Evolutionary conservation across 2,888 invertebrate genomes (phyloP).

Genomic region (Caenorhabditis sp.): DNA sequence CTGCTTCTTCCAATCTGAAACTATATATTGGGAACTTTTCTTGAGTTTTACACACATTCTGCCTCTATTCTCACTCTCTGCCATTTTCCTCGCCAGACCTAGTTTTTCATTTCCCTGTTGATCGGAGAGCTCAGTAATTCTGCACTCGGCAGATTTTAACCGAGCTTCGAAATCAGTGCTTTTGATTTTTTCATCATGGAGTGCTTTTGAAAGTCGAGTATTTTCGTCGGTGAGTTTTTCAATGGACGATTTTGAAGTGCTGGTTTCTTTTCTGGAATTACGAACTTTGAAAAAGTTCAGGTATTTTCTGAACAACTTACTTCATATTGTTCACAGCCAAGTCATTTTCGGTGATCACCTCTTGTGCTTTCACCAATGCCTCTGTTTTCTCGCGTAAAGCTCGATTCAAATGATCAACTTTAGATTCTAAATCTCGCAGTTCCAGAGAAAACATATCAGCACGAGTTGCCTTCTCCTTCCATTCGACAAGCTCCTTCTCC

Average conservation of each 20-base stretch:
- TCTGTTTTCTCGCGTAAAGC: slow-evolving; percentile 59
- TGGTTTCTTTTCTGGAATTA: slow-evolving; percentile 34
- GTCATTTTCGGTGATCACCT: slow-evolving; percentile 63
- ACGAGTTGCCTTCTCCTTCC: slow-evolving; percentile 50
- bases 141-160: slow-evolving; percentile 41
- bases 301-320: background rate
- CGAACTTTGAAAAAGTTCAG: background rate
- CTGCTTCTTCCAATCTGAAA: slow-evolving; percentile 62
- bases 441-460: slow-evolving; percentile 63
- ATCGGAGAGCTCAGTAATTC: slow-evolving; percentile 49
- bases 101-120: slow-evolving; percentile 62
- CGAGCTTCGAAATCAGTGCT: slow-evolving; percentile 42
- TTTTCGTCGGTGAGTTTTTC: slow-evolving; percentile 58
- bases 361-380: slow-evolving; percentile 60
- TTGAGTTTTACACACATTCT: slow-evolving; percentile 37
- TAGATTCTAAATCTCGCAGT: slow-evolving; percentile 57
- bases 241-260: slow-evolving; percentile 33
- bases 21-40: background rate
- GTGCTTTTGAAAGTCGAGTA: slow-evolving; percentile 29
- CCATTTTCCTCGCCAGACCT: slow-evolving; percentile 58
- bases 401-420: slow-evolving; percentile 60
- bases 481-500: slow-evolving; percentile 50
- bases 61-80: slow-evolving; percentile 55
- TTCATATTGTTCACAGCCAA: slow-evolving; percentile 43
- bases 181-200: slow-evolving; percentile 44